Base-by-base conservation (phyloP, 2,888 invertebrate species). In the Ennomos quercinarius region DNA sequence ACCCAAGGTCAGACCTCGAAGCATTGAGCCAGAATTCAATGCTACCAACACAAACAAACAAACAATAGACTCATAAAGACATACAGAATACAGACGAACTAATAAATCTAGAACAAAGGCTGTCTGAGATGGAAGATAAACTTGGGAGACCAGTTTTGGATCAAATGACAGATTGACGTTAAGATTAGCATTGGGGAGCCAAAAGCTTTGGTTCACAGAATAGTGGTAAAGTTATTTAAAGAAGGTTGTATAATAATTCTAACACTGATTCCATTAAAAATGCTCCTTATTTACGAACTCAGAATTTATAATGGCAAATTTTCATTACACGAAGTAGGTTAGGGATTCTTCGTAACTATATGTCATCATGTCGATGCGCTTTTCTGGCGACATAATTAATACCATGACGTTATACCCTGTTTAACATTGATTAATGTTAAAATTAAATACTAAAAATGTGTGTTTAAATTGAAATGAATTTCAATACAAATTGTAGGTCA, bases 41-140 rank as follows among this genome's bases (percentile, higher is more conserved):
- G 50, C 35, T 36, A 52, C 40, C 37, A 39, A 57, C 46, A 57
- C 57, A 44, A 57, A 49, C 49, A 47, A 57, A 49, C 49, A 42
- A 46, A 59, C 58, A 59, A 59, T 59, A 13, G 53, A 44, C 8
- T 27, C 58, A 59, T 59, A 53, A 53, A 58, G 56, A 57, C 57
- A 50, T 44, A 40, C 53, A 36, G 44, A 57, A 50, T 44, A 40
- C 53, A 36, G 44, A 50, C 44, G 40, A 13, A 49, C 46, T 13
- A 42, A 57, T 56, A 57, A 43, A 52, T 44, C 39, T 37, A 37
- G 48, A 44, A 58, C 52, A 44, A 53, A 58, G 48, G 38, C 41
- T 34, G 39, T 39, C 11, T 39, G 36, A 9, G 55, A 51, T 51
- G 40, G 45, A 12, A 57, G 51, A 57, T 52, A 51, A 58, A 27